Evolutionary conservation across 2,113 vertebrate genomes (phyloP).

Genomic region (Petrocephalus zakoni): DNA sequence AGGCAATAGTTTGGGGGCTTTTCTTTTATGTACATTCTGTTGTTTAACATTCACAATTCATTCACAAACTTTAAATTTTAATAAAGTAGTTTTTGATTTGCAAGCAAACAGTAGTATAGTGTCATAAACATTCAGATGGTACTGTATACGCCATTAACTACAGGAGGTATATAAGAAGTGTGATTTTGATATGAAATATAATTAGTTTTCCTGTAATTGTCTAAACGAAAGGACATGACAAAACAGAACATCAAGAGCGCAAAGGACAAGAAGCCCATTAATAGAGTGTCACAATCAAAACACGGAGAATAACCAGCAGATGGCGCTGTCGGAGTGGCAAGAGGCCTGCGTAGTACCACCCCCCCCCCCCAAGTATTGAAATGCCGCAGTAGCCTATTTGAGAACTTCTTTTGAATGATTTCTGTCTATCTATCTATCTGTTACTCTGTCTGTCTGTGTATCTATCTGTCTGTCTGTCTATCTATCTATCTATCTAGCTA

Average conservation of each 20-base stretch:
- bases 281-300: background rate
- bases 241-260: background rate
- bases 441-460: background rate
- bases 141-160: background rate
- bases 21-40: background rate
- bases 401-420: background rate
- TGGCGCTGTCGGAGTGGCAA: background rate
- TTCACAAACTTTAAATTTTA: background rate
- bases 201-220: background rate
- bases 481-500: background rate
- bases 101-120: background rate
- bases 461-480: background rate
- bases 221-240: background rate
- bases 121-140: background rate
- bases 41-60: background rate
- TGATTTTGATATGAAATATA: background rate
- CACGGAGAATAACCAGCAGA: background rate
- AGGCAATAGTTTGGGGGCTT: background rate
- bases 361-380: background rate
- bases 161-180: background rate
- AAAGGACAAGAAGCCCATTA: background rate
- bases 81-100: background rate
- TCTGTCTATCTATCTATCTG: background rate
- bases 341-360: background rate
- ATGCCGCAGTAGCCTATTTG: conserved; percentile 4